Percentiles rank a stretch among this genome's conserved stretches.
phyloP scores from a whole-genome alignment of 2,888 invertebrate species.

The Bibio marci region DNA sequence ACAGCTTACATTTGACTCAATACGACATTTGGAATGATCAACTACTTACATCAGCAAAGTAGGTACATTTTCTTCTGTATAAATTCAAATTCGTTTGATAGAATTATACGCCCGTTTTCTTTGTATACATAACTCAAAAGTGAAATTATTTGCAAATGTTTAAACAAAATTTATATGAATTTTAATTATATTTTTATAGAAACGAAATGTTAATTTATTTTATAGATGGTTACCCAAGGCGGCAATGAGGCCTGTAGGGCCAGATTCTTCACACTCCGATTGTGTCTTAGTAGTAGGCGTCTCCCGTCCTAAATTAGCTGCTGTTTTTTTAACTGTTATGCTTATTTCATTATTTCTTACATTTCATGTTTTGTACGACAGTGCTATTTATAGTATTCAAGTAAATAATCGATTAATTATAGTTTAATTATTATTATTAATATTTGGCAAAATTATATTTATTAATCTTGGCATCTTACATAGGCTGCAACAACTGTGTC shows the following conservation, averaged over 20 bases:
- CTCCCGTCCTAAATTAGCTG: constrained; percentile 69
- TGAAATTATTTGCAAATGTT: too few relatives aligned
- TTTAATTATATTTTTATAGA: too few relatives aligned
- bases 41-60: too few relatives aligned
- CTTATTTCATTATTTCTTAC: constrained; percentile 67
- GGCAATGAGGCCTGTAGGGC: constrained; percentile 67
- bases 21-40: too few relatives aligned
- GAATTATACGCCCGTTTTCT: background rate
- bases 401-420: constrained; percentile 17
- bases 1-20: too few relatives aligned
- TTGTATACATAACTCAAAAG: too few relatives aligned
- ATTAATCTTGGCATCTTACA: background rate
- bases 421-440: background rate
- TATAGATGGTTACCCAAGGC: constrained; percentile 64
- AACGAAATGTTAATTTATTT: background rate
- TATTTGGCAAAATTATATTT: background rate
- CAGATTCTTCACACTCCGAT: constrained; percentile 55
- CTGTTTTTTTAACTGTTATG: constrained; percentile 57
- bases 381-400: constrained; percentile 65
- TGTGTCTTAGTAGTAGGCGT: constrained; percentile 71
- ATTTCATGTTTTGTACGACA: constrained; percentile 72
- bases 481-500: constrained; percentile 41
- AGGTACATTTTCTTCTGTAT: background rate
- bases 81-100: background rate
- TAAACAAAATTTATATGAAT: too few relatives aligned